Conservation (phyloP, 2,888 invertebrate genomes). For the Polymixis flavicincta region DNA sequence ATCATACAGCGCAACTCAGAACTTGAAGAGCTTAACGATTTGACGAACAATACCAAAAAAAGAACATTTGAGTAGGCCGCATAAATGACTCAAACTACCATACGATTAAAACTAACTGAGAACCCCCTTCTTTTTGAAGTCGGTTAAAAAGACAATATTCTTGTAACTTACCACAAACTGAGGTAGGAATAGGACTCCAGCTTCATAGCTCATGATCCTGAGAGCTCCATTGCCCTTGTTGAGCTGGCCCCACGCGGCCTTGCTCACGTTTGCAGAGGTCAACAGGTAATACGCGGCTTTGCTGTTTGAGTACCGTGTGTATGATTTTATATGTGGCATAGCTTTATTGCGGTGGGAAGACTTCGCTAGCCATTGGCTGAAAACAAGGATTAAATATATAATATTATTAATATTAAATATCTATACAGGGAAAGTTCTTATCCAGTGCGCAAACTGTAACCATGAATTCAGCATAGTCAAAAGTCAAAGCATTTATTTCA, state of each 20-base stretch:
- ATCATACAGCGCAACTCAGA: too few relatives aligned
- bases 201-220: conserved; percentile 96
- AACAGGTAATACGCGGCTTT: conserved; percentile 95
- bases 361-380: conserved; percentile 96
- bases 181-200: conserved; percentile 97
- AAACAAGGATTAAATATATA: conserved; percentile 7
- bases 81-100: too few relatives aligned
- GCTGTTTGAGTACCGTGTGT: conserved; percentile 94
- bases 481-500: too few relatives aligned
- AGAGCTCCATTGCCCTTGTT: conserved; percentile 91
- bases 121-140: too few relatives aligned
- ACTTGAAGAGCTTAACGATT: too few relatives aligned
- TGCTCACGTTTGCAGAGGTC: conserved; percentile 98
- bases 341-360: conserved; percentile 93
- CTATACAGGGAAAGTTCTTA: too few relatives aligned
- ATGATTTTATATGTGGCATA: conserved; percentile 99
- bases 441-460: too few relatives aligned
- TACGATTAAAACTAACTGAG: too few relatives aligned
- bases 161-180: conserved; percentile 93
- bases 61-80: too few relatives aligned
- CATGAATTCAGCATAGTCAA: too few relatives aligned
- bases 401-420: too few relatives aligned
- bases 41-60: too few relatives aligned
- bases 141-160: background rate
- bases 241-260: conserved; percentile 97